Evolutionary conservation across 2,888 invertebrate genomes (phyloP).

Genomic region (Leucophenga montana): DNA sequence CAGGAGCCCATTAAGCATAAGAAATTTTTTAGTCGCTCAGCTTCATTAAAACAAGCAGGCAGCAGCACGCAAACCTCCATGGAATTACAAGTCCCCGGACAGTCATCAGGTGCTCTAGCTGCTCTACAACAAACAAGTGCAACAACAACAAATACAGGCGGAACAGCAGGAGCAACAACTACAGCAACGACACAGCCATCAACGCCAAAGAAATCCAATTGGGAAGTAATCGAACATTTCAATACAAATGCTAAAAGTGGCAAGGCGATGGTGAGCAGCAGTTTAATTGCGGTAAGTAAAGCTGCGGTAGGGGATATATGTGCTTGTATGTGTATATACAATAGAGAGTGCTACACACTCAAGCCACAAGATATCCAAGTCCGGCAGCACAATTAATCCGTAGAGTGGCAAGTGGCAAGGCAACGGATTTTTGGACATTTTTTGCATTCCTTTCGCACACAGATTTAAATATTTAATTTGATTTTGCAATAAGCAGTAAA

Average conservation of each 20-base stretch:
- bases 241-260: constrained; percentile 78
- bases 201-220: constrained; percentile 86
- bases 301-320: constrained; percentile 14
- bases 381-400: neutral
- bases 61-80: constrained; percentile 66
- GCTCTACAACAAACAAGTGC: constrained; percentile 33
- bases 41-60: constrained; percentile 75
- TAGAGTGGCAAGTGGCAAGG: constrained; percentile 12
- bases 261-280: constrained; percentile 77
- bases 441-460: constrained; percentile 24
- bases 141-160: constrained; percentile 42
- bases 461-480: constrained; percentile 61
- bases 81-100: constrained; percentile 68
- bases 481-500: constrained; percentile 47
- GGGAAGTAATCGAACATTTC: constrained; percentile 93
- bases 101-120: constrained; percentile 42
- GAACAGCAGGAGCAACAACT: constrained; percentile 38
- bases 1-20: constrained; percentile 55
- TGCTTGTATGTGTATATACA: too few species aligned
- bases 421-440: constrained; percentile 14
- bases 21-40: constrained; percentile 75
- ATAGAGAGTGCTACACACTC: too few species aligned
- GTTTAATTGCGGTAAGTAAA: constrained; percentile 78
- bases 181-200: constrained; percentile 76
- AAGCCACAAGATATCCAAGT: constrained; percentile 23